Evolutionary conservation across 2,888 invertebrate genomes (phyloP).

Genomic region (Macropis europaea): DNA sequence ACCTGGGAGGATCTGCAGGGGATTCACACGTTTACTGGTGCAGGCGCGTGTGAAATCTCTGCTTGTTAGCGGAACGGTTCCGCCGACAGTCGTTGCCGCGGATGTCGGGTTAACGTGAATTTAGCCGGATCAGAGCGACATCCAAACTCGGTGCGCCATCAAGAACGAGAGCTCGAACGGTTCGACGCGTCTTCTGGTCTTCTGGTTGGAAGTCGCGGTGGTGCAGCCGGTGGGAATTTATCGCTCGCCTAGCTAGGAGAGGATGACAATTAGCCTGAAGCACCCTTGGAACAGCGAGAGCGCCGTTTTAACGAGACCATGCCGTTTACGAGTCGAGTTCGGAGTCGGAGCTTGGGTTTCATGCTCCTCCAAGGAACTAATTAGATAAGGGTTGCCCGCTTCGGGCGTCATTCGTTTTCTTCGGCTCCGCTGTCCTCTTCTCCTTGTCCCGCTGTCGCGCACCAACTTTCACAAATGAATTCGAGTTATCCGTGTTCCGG

Average conservation of each 20-base stretch:
- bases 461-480: slow-evolving; percentile 8
- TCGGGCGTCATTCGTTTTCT: slow-evolving; percentile 44
- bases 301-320: slow-evolving; percentile 53
- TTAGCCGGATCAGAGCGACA: slow-evolving; percentile 29
- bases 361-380: slow-evolving; percentile 56
- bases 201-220: slow-evolving; percentile 35
- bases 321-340: slow-evolving; percentile 55
- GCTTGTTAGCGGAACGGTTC: slow-evolving; percentile 56
- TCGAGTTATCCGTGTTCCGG: background rate
- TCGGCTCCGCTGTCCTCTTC: slow-evolving; percentile 6
- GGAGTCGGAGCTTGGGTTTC: slow-evolving; percentile 52
- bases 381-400: slow-evolving; percentile 60
- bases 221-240: slow-evolving; percentile 46
- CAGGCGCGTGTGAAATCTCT: slow-evolving; percentile 55
- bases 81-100: slow-evolving; percentile 51
- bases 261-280: slow-evolving; percentile 59
- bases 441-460: background rate
- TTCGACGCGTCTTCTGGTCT: slow-evolving; percentile 50
- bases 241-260: slow-evolving; percentile 39
- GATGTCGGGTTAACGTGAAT: slow-evolving; percentile 47
- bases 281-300: slow-evolving; percentile 46
- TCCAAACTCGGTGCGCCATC: slow-evolving; percentile 40
- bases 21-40: slow-evolving; percentile 38
- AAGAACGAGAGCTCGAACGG: slow-evolving; percentile 36
- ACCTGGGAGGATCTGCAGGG: slow-evolving; percentile 2